Evolutionary conservation across 2,888 invertebrate species (phyloP).

Genomic region (Marronus borbonicus): DNA sequence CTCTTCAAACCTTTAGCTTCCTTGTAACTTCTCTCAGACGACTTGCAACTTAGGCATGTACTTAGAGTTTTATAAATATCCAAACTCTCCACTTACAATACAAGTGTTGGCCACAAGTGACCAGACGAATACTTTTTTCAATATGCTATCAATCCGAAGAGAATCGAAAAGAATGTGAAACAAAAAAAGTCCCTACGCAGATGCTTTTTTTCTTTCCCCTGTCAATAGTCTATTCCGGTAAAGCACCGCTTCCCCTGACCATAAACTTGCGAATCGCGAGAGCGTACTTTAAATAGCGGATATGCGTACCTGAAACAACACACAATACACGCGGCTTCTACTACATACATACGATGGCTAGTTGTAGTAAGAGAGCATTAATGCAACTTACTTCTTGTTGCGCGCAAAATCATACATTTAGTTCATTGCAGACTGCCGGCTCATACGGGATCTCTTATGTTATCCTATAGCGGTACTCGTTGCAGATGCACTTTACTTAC

Average conservation of each 20-base stretch:
- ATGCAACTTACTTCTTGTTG: slow-evolving; percentile 47
- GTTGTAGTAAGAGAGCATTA: slow-evolving; percentile 29
- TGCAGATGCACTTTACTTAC: slow-evolving; percentile 27
- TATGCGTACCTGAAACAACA: slow-evolving; percentile 52
- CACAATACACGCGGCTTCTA: slow-evolving; percentile 26
- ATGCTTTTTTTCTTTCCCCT: background rate
- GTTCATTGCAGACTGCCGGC: slow-evolving; percentile 62
- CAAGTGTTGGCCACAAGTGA: no score
- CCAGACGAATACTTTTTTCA: no score
- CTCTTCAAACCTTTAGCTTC: no score
- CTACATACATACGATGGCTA: background rate
- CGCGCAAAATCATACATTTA: slow-evolving; percentile 61
- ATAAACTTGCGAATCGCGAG: slow-evolving; percentile 15
- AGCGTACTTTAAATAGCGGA: slow-evolving; percentile 50
- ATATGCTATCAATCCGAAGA: no score
- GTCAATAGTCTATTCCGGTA: background rate
- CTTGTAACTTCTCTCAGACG: no score
- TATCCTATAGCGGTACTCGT: slow-evolving; percentile 60
- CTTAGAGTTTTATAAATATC: no score
- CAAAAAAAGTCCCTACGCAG: no score
- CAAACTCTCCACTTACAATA: no score
- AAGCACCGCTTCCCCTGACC: background rate
- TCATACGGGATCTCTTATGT: slow-evolving; percentile 61
- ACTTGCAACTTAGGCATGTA: no score
- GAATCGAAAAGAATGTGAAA: no score